These are phyloP conservation scores for Chloroclysta siterata DNA, from an alignment of 2,888 invertebrate species.

Conservation along the genomic window DNA sequence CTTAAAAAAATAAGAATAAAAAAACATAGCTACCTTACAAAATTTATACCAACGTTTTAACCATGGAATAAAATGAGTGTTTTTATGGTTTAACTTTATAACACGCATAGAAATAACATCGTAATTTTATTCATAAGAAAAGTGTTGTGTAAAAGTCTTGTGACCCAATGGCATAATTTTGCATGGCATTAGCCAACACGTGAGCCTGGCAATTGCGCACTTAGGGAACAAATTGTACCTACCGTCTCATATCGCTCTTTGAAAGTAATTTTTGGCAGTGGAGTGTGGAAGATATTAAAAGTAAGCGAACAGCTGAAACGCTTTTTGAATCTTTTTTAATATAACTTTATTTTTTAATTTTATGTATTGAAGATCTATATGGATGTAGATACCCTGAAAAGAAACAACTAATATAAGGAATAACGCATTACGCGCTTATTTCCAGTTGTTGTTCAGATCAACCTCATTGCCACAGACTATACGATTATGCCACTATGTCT, in stretches of 20 bases:
- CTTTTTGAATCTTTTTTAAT: neutral
- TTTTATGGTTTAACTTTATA: conserved; percentile 27
- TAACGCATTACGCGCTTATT: no score
- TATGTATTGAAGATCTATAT: no score
- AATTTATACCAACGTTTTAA: neutral
- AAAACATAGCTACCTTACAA: no score
- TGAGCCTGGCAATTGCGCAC: conserved; percentile 23
- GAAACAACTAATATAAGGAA: no score
- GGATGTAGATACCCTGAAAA: no score
- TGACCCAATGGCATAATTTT: conserved; percentile 46
- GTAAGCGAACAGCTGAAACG: neutral
- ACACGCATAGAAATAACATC: conserved; percentile 34
- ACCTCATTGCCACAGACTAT: no score
- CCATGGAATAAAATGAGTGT: conserved; percentile 5
- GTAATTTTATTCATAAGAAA: conserved; percentile 51
- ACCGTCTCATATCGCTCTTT: conserved; percentile 16
- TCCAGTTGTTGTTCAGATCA: no score
- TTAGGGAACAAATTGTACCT: conserved; percentile 25
- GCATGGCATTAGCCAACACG: conserved; percentile 44
- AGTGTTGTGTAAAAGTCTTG: conserved; percentile 36
- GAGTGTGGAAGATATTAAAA: conserved; percentile 9
- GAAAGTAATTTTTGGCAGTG: conserved; percentile 27
- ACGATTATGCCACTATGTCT: no score
- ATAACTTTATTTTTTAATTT: neutral
- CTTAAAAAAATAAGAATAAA: no score